Evolutionary conservation across 2,888 invertebrate species (phyloP), one percentile per base, ranked within the genome.

Genomic region (Trissolcus brochymenae): DNA sequence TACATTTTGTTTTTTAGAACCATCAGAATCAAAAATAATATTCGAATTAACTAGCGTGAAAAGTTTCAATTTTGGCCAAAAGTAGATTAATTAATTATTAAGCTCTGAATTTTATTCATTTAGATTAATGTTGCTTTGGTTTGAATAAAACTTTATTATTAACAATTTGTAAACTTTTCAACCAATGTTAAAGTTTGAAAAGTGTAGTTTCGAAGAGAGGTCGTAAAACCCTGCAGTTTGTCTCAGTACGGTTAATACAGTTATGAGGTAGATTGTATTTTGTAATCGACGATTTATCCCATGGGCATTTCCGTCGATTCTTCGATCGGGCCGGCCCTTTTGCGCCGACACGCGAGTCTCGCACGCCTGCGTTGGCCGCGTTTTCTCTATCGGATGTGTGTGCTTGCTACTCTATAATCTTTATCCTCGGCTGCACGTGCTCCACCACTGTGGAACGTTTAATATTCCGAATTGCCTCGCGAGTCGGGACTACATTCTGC

Each of bases 321-420:
- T 68, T 70, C 29, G 6, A 62, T 40, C 16, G 51, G 61, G 46
- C 6, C 62, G 40, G 9, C 50, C 64, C 46, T 43, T 67, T 64
- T 56, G 62, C 25, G 25, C 64, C 51, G 62, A 75, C 74, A 75
- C 74, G 74, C 74, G 74, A 75, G 64, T 68, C 56, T 68, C 62
- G 64, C 64, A 57, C 74, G 68, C 60, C 68, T 60, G 29, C 21
- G 21, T 17, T 29, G 19, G 13, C 35, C 43, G 62, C 56, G 13
- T 60, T 59, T 65, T 70, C 70, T 59, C 65, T 65, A 70, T 57
- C 57, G 56, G 59, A 68, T 59, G 53, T 76, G 60, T 64, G 53
- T 76, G 60, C 59, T 57, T 55, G 66, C 16, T 16, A 14, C 70
- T 76, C 55, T 66, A 66, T 71, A 71, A 71, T 76, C 74, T 66